Percentiles rank a stretch among this genome's conserved stretches.
Conservation (phyloP, 2,888 invertebrate genomes). For the Tribolium freemani region DNA sequence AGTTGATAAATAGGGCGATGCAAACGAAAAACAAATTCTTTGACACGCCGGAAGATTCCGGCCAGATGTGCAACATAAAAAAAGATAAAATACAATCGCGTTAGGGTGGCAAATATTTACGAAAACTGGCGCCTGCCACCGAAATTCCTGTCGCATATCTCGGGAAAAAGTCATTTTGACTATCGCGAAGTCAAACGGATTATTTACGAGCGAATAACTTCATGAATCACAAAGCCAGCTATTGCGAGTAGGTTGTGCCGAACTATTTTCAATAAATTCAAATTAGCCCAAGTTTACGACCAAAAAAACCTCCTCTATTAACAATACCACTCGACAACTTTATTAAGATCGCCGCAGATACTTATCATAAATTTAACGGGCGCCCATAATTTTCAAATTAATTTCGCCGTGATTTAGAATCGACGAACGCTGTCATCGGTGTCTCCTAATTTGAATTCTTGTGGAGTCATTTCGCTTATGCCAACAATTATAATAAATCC, state of each 20-base stretch:
- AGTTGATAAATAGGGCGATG: slow-evolving; percentile 24
- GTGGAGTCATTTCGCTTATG: background rate
- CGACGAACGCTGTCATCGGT: background rate
- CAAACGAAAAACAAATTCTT: slow-evolving; percentile 17
- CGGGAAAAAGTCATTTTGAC: too few relatives aligned
- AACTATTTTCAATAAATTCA: slow-evolving; percentile 14
- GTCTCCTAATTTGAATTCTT: background rate
- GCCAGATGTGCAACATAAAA: slow-evolving; percentile 6
- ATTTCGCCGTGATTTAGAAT: background rate
- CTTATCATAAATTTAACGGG: slow-evolving; percentile 18
- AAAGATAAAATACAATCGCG: slow-evolving; percentile 1
- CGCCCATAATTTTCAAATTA: background rate
- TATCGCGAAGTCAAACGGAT: too few relatives aligned
- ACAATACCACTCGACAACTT: slow-evolving; percentile 24
- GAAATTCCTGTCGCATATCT: slow-evolving; percentile 27
- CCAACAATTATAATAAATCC: background rate
- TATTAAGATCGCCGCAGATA: slow-evolving; percentile 7
- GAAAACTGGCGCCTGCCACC: slow-evolving; percentile 15
- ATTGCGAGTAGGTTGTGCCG: slow-evolving; percentile 15
- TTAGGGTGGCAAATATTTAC: slow-evolving; percentile 32
- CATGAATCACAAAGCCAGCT: slow-evolving; percentile 12
- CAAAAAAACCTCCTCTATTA: slow-evolving; percentile 12
- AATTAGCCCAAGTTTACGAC: slow-evolving; percentile 8
- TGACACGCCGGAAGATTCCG: slow-evolving; percentile 6
- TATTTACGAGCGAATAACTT: background rate